A percentile compares a stretch with the other conserved stretches of the same genome.
Evolutionary conservation across 1,140 invertebrate species (phyloP).

Genomic region (Rhysida immarginata): DNA sequence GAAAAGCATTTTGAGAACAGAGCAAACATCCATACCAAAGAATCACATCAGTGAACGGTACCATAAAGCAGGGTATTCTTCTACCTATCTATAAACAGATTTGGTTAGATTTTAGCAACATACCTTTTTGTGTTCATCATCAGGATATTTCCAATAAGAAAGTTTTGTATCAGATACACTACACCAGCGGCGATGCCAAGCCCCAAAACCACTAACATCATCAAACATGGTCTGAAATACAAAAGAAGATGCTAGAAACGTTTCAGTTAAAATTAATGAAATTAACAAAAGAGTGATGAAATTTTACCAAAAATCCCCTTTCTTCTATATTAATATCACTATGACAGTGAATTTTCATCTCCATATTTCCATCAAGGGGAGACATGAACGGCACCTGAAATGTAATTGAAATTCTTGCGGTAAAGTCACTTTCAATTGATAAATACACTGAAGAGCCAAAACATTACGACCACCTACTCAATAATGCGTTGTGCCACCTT

Average conservation of each 20-base stretch:
- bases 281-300: background rate
- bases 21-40: too few species aligned
- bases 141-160: constrained; percentile 86
- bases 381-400: constrained; percentile 28
- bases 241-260: constrained; percentile 6
- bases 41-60: too few species aligned
- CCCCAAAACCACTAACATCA: constrained; percentile 70
- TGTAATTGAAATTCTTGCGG: too few species aligned
- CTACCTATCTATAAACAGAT: background rate
- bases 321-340: constrained; percentile 55
- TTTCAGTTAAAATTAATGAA: constrained; percentile 1
- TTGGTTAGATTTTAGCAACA: constrained; percentile 1
- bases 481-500: too few species aligned
- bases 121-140: constrained; percentile 74
- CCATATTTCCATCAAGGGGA: constrained; percentile 30
- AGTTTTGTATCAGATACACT: constrained; percentile 54
- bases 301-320: constrained; percentile 54
- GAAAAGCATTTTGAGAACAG: too few species aligned
- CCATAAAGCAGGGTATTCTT: background rate
- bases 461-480: too few species aligned
- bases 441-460: too few species aligned
- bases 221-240: constrained; percentile 61
- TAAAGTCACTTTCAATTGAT: too few species aligned
- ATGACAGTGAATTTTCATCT: constrained; percentile 44
- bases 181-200: constrained; percentile 88